phyloP scores from a whole-genome alignment of 30 jellyfish, hydroid and myxozoan genomes.

The Turritopsis rubra region DNA sequence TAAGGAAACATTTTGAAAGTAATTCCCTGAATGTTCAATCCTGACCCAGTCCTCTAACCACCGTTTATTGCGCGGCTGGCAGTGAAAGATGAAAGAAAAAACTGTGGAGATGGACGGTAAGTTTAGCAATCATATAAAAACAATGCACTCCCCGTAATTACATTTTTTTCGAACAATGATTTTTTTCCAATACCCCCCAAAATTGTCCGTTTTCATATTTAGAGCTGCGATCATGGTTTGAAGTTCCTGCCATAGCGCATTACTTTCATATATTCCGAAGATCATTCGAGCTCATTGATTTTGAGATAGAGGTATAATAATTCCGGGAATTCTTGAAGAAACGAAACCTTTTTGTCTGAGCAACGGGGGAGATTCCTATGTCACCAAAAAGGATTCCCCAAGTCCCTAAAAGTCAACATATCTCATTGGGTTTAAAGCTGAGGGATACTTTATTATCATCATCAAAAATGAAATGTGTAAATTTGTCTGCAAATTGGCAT shows the following conservation, averaged over 20 bases:
- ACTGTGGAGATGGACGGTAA: slow-evolving; percentile 35
- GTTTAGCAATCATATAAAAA: slow-evolving; percentile 13
- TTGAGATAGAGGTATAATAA: slow-evolving; percentile 90
- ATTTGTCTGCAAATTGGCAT: too few relatives aligned
- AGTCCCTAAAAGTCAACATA: background rate
- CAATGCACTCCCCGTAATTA: slow-evolving; percentile 9
- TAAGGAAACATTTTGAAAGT: background rate
- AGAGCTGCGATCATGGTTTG: slow-evolving; percentile 84
- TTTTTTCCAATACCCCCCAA: background rate
- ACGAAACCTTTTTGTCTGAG: background rate
- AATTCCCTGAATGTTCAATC: slow-evolving; percentile 5
- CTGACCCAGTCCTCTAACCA: slow-evolving; percentile 2
- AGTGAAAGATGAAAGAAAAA: slow-evolving; percentile 29
- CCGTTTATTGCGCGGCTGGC: slow-evolving; percentile 25
- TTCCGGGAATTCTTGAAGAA: slow-evolving; percentile 6
- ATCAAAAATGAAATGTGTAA: too few relatives aligned
- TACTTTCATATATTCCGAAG: slow-evolving; percentile 80
- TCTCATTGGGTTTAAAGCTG: background rate
- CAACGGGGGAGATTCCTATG: slow-evolving; percentile 16
- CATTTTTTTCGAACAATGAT: background rate
- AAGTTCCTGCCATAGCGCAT: slow-evolving; percentile 97
- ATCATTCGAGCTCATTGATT: slow-evolving; percentile 88
- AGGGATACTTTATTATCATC: background rate
- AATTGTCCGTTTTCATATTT: slow-evolving; percentile 39
- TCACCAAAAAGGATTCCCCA: background rate